phyloP scores from a whole-genome alignment of 2,113 vertebrate species.

The Leptobrachium ailaonicum region DNA sequence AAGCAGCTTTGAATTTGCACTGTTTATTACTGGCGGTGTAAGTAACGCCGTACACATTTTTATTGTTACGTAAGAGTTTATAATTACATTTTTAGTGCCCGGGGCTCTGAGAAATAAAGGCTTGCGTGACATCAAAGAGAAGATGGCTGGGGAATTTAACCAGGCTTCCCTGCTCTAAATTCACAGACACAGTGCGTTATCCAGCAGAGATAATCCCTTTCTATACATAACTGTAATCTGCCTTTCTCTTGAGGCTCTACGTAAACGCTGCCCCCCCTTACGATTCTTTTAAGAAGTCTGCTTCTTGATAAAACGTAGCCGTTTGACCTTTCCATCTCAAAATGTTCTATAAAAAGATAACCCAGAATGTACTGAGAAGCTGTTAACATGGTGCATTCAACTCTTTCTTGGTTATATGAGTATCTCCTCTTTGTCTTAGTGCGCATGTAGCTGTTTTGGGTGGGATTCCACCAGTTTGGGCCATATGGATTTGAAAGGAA shows the following conservation, averaged over 20 bases:
- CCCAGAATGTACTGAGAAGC: background rate
- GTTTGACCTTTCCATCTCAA: background rate
- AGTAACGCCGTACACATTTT: background rate
- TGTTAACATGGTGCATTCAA: background rate
- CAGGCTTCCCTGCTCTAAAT: background rate
- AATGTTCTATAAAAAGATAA: background rate
- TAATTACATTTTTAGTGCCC: background rate
- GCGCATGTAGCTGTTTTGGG: no score
- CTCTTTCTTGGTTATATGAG: no score
- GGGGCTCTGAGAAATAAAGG: background rate
- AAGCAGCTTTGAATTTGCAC: no score
- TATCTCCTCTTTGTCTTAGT: no score
- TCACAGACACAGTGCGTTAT: background rate
- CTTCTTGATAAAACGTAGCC: background rate
- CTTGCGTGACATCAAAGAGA: background rate
- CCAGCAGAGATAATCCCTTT: background rate
- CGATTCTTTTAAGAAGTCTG: background rate
- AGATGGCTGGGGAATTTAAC: background rate
- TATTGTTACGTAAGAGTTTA: background rate
- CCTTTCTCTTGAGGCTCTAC: background rate
- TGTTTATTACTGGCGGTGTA: no score
- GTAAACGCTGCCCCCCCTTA: background rate
- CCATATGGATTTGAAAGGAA: no score
- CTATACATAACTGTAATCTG: slow-evolving; percentile 3
- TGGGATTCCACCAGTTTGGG: no score